phyloP scores from a whole-genome alignment of 2,888 invertebrate species.

The Adineta ricciae region DNA sequence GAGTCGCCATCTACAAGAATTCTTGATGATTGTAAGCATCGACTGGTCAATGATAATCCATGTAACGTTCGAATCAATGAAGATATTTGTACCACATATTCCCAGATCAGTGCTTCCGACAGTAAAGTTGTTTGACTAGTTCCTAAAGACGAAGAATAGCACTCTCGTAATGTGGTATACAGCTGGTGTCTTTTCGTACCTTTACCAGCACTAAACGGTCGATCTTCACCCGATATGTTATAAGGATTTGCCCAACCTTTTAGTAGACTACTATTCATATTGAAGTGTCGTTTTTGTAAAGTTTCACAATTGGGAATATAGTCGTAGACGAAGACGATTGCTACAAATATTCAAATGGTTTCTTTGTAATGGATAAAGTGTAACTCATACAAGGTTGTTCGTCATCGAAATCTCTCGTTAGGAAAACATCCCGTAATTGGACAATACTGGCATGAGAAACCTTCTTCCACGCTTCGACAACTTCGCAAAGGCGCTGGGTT shows the following conservation, averaged over 20 bases:
- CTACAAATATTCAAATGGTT: constrained; percentile 53
- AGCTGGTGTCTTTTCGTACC: constrained; percentile 32
- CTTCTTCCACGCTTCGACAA: constrained; percentile 79
- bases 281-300: constrained; percentile 71
- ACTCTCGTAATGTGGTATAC: background rate
- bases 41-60: constrained; percentile 64
- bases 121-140: constrained; percentile 57
- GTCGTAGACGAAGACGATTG: constrained; percentile 88
- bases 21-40: constrained; percentile 81
- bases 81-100: constrained; percentile 83
- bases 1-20: constrained; percentile 55
- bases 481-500: background rate
- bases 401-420: constrained; percentile 88
- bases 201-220: constrained; percentile 40
- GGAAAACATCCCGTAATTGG: constrained; percentile 78
- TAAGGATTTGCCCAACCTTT: constrained; percentile 44
- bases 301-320: constrained; percentile 84
- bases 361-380: constrained; percentile 19
- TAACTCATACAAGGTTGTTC: constrained; percentile 60
- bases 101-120: constrained; percentile 85
- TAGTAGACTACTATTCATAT: constrained; percentile 38
- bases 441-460: constrained; percentile 87
- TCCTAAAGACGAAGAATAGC: background rate
- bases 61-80: constrained; percentile 84
- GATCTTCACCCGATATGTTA: constrained; percentile 39